Evolutionary conservation across 2,888 invertebrate species (phyloP), one percentile per base, ranked within the genome.

Genomic region (Ptychoptera albimana): DNA sequence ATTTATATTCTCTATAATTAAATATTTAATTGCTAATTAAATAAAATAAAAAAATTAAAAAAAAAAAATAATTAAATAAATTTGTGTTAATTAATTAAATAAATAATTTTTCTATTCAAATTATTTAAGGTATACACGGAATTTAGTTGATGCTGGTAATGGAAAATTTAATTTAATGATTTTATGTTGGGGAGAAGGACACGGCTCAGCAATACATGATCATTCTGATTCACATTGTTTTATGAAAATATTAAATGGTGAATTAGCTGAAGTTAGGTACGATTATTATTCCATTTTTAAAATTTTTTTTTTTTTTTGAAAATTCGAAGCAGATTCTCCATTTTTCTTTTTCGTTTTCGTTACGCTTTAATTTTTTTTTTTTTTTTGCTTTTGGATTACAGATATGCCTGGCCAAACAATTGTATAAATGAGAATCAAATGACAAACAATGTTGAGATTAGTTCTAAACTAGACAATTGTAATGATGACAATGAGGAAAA

Each of bases 101-200:
- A 23, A n/a, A n/a, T n/a, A n/a, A n/a, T n/a, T n/a, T 23, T 23
- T 5, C 3, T 32, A 32, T 32, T 11, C 4, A 37, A 31, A 31
- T 41, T 47, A 46, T 57, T 67, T 48, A 54, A 91, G 87, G 58
- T 98, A 98, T 61, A 98, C 97, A 0, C 69, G 98, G 31, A 98
- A 98, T 66, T 69, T 98, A 54, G 91, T 98, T 1, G 93, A 97
- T 58, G 78, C 76, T 47, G 98, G 97, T 5, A 97, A 98, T 60
- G 96, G 92, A 0, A 91, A 88, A 60, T 98, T 93, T 67, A 98
- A 98, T 67, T 69, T 98, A 51, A 92, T 98, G 82, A 75, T 93
- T 29, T 67, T 98, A n/a, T 97, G 97, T 66, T 98, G 98, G 97
- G 89, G 92, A 14, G 89, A 93, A 60, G 89, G 88, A 0, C 91